These are phyloP conservation scores for Gambusia affinis DNA, from an alignment of 2,113 vertebrate species.

Conservation along the genomic window DNA sequence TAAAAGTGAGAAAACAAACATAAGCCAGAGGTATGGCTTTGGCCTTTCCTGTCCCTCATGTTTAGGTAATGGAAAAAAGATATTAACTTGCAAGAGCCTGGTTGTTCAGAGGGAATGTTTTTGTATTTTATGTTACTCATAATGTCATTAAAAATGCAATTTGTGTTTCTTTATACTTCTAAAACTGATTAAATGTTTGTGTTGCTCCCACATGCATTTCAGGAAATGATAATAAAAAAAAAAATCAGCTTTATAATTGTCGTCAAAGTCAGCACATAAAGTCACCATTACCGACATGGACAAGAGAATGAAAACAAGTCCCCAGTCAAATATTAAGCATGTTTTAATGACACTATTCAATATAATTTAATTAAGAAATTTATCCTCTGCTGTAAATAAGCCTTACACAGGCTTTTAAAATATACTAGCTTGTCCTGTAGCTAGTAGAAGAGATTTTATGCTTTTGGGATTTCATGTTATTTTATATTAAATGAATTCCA, in stretches of 20 bases:
- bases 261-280: conserved; percentile 12
- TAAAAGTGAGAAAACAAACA: neutral
- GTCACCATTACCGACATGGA: neutral
- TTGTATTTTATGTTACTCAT: neutral
- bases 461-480: neutral
- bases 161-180: neutral
- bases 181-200: neutral
- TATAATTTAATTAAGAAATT: neutral
- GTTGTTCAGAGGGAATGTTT: neutral
- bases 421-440: neutral
- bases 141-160: neutral
- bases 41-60: neutral
- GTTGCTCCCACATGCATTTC: neutral
- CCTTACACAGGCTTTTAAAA: neutral
- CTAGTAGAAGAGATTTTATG: neutral
- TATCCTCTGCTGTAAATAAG: neutral
- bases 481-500: neutral
- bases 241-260: neutral
- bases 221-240: neutral
- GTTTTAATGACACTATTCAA: neutral
- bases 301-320: neutral
- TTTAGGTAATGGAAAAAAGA: neutral
- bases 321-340: neutral
- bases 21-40: neutral
- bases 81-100: neutral